Evolutionary conservation across 2,888 invertebrate genomes (phyloP).

Genomic region (Drosophila diplacantha): DNA sequence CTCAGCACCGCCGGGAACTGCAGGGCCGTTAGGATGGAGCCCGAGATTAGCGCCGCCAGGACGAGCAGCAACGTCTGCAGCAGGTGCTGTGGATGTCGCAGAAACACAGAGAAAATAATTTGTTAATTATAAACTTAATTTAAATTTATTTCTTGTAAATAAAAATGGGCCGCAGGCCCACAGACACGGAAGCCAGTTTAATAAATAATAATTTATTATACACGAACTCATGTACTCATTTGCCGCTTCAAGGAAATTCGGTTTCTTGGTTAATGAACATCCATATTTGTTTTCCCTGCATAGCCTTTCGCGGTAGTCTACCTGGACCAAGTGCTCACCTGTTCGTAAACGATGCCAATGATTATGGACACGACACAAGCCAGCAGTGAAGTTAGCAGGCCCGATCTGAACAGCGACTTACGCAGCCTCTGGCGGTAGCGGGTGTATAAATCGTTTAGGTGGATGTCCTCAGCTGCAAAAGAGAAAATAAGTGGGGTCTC

Average conservation of each 20-base stretch:
- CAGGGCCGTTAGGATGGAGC: conserved; percentile 75
- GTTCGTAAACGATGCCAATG: conserved; percentile 72
- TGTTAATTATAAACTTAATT: not conserved
- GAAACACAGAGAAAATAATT: not conserved
- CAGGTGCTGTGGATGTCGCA: conserved; percentile 50
- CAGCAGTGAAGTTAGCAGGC: conserved; percentile 75
- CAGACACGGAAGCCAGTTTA: not conserved
- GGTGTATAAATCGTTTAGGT: conserved; percentile 78
- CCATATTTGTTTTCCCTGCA: conserved; percentile 2
- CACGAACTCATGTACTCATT: too few species aligned
- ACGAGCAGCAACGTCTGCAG: conserved; percentile 71
- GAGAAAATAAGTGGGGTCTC: conserved; percentile 28
- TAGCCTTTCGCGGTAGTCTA: not conserved
- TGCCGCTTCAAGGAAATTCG: too few species aligned
- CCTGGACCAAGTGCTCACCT: conserved; percentile 63
- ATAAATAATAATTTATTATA: not conserved
- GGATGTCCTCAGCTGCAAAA: conserved; percentile 76
- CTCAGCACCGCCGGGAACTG: conserved; percentile 78
- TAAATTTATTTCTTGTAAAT: not conserved
- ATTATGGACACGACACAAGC: conserved; percentile 77
- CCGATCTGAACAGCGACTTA: conserved; percentile 77
- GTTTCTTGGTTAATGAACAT: too few species aligned
- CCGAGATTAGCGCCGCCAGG: conserved; percentile 74
- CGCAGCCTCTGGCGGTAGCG: conserved; percentile 78
- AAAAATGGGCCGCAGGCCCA: not conserved